Conservation (phyloP, 2,113 vertebrate species). For the Ceyx melanurus region DNA sequence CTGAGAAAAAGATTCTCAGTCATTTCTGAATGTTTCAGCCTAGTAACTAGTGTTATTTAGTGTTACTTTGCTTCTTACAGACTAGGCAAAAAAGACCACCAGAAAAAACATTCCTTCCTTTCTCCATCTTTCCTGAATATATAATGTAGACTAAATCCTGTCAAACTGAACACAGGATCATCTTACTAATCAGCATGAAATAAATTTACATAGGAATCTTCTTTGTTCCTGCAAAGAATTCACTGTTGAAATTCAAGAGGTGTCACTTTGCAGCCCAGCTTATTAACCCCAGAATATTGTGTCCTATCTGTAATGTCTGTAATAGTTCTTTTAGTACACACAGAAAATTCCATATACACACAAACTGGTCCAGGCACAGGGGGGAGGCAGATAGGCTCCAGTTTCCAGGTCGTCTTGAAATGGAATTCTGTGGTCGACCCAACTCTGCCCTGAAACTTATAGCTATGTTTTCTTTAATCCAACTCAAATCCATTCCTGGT, state of each 20-base stretch:
- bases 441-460: background rate
- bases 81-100: background rate
- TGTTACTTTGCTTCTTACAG: background rate
- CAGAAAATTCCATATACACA: background rate
- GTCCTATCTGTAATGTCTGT: background rate
- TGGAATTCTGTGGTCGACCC: background rate
- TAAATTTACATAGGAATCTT: background rate
- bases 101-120: background rate
- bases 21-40: background rate
- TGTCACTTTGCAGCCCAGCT: background rate
- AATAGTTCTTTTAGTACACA: background rate
- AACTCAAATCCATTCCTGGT: background rate
- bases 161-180: background rate
- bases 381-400: background rate
- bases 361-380: background rate
- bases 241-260: background rate
- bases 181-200: background rate
- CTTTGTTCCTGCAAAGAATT: background rate
- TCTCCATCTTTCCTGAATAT: background rate
- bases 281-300: no score
- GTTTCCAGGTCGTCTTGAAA: background rate
- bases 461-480: background rate
- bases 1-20: background rate
- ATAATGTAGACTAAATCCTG: background rate
- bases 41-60: background rate